Conservation (phyloP, 1,140 invertebrate genomes). For the Drosophila micromelanica region DNA sequence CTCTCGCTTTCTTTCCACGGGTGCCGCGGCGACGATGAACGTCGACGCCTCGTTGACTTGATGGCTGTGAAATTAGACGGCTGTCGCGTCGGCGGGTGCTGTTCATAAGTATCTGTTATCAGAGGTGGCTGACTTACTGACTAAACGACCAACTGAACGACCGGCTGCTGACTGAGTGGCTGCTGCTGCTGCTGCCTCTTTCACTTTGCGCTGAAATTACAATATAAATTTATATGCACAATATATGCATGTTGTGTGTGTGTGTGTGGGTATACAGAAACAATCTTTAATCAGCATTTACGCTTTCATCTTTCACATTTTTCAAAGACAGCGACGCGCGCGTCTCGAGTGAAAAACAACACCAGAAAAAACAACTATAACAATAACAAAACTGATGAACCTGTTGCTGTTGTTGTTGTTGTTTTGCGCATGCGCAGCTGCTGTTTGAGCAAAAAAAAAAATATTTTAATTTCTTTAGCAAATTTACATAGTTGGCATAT, state of each 20-base stretch:
- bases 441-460: conserved; percentile 50
- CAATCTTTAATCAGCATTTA: conserved; percentile 80
- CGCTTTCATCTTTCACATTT: conserved; percentile 79
- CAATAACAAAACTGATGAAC: conserved; percentile 55
- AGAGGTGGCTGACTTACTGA: conserved; percentile 58
- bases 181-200: conserved; percentile 41
- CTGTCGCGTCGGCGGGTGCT: conserved; percentile 46
- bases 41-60: conserved; percentile 42
- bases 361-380: conserved; percentile 53
- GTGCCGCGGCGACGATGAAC: background rate
- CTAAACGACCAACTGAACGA: conserved; percentile 64
- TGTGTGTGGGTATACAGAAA: conserved; percentile 55
- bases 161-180: conserved; percentile 24
- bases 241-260: conserved; percentile 10
- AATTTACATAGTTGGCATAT: conserved; percentile 72
- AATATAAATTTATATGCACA: conserved; percentile 69
- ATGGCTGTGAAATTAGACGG: conserved; percentile 72
- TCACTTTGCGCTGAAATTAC: conserved; percentile 73
- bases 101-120: conserved; percentile 61
- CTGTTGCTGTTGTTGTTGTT: conserved; percentile 36
- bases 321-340: conserved; percentile 55
- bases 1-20: conserved; percentile 74
- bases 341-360: conserved; percentile 58
- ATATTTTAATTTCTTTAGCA: conserved; percentile 68
- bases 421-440: conserved; percentile 36